Evolutionary conservation across 1,140 invertebrate species (phyloP), one percentile per base, ranked within the genome.

Genomic region (Sycobia sp.): DNA sequence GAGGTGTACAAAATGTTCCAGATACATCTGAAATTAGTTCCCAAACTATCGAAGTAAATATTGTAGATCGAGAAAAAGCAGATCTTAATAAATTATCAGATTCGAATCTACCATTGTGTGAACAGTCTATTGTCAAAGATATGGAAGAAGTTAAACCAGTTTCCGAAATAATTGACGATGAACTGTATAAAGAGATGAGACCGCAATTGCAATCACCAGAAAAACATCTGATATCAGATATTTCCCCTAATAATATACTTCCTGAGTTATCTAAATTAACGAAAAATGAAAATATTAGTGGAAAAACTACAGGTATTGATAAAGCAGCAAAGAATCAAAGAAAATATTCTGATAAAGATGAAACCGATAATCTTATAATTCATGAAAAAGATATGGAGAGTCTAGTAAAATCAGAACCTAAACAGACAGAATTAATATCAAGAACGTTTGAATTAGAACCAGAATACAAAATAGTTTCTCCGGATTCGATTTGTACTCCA

Each of bases 1-100:
- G 74, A 55, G 69, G 67, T 39, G 39, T 53, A 18, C 76, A 78
- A 49, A 74, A 67, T 39, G 55, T 71, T 36, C 67, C 71, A 3
- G 69, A 73, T n/a, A 71, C 67, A 9, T 36, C 65, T 14, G 73
- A 76, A 2, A 68, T 60, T 14, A 67, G 67, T 29, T 60, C 60
- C 41, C 73, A 76, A 64, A 73, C 72, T n/a, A 47, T 44, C 3
- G 18, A 20, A 22, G 4, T 22, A 5, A 20, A 7, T 44, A 44
- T 44, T 44, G 7, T 10, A 0, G 47, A 49, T 16, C n/a, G n/a
- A n/a, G 27, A 49, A 29, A 49, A 32, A 14, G n/a, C 7, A 1
- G 27, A 32, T 47, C 10, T 13, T 7, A 47, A 13, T n/a, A 11
- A 25, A 47, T 1, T 9, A 9, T 4, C 7, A 4, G 14, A 10